Base-by-base conservation (phyloP, 2,113 vertebrate genomes). In the Hystrix brachyura region DNA sequence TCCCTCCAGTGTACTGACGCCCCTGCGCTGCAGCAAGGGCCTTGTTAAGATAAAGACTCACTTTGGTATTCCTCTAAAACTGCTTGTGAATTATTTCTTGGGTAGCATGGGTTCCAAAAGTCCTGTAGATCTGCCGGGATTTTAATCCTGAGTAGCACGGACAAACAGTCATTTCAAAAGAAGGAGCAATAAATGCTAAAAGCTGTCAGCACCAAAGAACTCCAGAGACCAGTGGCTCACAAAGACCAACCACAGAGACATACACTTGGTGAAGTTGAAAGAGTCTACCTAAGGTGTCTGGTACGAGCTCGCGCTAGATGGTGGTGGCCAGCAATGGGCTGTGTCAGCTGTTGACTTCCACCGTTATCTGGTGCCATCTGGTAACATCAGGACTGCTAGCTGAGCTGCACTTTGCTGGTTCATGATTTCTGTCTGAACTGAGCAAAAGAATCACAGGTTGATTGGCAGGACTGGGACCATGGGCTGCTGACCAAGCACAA, bases 401-500 rank as follows among this genome's bases (percentile, higher is more conserved):
- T 23, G n/a, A 72, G 69, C 38, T 19, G 9, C 38, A 21, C 69
- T 72, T 43, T 43, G 19, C 69, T 18, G 1, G 10, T 72, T 72
- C 69, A 72, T 38, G 19, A 72, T 43, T 72, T 72, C n/a, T 19
- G 34, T 32, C 64, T 65, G 64, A 57, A 57, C 13, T 57, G 55
- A 57, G 55, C 55, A 57, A 57, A 65, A 65, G 64, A 65, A 32
- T 12, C 19, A 8, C 23, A 72, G 8, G n/a, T 23, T 72, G n/a
- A 72, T 43, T 43, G n/a, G n/a, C 69, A 43, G 78, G 46, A 27
- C 97, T 57, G 98, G 98, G 97, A 97, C 96, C 96, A 96, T 59
- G 83, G 98, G 96, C 98, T 97, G 94, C 94, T 74, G 60, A 97
- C 98, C 82, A 87, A 85, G 90, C 83, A n/a, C 25, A 67, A 64